Evolutionary conservation across 2,888 invertebrate species (phyloP).

Genomic region (Himalopsyche kuldschensis): DNA sequence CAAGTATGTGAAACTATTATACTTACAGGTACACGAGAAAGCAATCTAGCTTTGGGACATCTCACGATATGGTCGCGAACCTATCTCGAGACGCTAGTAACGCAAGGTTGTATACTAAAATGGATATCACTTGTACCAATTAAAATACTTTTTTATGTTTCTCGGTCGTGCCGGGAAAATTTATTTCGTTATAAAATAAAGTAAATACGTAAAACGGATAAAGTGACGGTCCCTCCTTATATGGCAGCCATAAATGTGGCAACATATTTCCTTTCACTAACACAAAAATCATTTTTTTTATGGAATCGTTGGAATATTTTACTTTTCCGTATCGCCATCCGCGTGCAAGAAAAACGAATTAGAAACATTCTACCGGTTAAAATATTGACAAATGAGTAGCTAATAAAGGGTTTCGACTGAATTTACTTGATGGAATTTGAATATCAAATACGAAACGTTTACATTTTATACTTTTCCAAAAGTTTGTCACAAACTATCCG

Average conservation of each 20-base stretch:
- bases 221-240: too few species aligned
- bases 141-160: background rate
- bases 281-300: too few species aligned
- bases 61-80: constrained; percentile 14
- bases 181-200: background rate
- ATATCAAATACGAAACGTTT: too few species aligned
- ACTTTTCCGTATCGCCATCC: too few species aligned
- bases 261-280: background rate
- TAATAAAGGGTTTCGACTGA: too few species aligned
- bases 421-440: too few species aligned
- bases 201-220: background rate
- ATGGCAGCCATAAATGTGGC: background rate
- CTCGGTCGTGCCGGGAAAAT: background rate
- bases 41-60: constrained; percentile 23
- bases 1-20: background rate
- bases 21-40: constrained; percentile 19
- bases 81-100: background rate
- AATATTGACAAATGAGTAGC: too few species aligned
- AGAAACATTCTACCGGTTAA: too few species aligned
- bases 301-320: too few species aligned
- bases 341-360: too few species aligned
- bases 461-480: too few species aligned
- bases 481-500: too few species aligned
- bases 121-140: background rate
- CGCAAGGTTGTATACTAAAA: background rate